Evolutionary conservation across 2,113 vertebrate genomes (phyloP), one percentile per base, ranked within the genome.

Genomic region (Aix galericulata): DNA sequence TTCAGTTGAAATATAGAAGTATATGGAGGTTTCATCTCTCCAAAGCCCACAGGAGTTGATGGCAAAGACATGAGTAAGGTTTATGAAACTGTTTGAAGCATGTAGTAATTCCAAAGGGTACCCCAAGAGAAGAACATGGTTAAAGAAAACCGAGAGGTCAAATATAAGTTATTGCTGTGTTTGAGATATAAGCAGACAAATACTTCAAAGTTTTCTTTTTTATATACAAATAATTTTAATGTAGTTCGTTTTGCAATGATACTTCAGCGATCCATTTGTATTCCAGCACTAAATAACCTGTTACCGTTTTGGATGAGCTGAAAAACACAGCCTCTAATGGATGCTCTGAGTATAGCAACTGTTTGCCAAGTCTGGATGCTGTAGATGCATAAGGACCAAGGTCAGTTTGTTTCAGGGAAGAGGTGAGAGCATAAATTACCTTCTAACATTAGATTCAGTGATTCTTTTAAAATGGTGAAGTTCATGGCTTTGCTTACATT

Each of bases 401-500:
- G 94, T 95, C 96, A 88, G 44, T 11, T 94, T 94, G 29, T 96
- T 95, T 93, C 91, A 48, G 56, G 93, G 93, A 88, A 93, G 86
- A 94, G 79, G 88, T 79, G 79, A 95, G 83, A 81, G 76, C 87
- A 50, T 97, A 95, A 92, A 96, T 98, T 95, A 96, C 85, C 89
- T 96, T 71, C 75, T 91, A 68, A 52, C 89, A 48, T 79, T 89
- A 93, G 96, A 94, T 93, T 85, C 93, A n/a, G 92, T 91, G 94
- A 95, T 94, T 96, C 96, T 87, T 96, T 95, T 94, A 90, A 96
- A 95, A 95, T 76, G 87, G 93, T 63, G 85, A 87, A 86, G 96
- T 97, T 97, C 95, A 75, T 0, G 82, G 94, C 97, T 98, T 93
- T 72, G 91, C 87, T 89, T 93, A 53, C 97, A 86, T 97, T 98